A percentile compares a stretch with the other conserved stretches of the same genome.
These are phyloP conservation scores for Stichodactyla mertensii DNA, from an alignment of 64 coral and sea anemone genomes.

Conservation along the genomic window DNA sequence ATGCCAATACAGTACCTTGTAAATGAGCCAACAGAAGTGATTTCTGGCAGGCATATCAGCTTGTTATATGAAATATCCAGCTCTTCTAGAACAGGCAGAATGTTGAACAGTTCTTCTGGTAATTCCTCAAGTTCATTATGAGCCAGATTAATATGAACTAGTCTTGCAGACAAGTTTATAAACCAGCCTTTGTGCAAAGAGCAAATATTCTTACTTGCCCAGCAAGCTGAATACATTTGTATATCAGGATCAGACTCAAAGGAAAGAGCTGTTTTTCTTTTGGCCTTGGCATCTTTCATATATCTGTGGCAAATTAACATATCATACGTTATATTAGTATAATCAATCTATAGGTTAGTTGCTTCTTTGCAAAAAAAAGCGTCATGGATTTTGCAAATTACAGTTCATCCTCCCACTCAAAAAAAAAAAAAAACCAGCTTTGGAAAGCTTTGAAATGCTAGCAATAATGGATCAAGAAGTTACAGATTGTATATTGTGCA, in stretches of 20 bases:
- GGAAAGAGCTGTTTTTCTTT: conserved; percentile 45
- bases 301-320: conserved; percentile 24
- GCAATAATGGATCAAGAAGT: too few relatives aligned
- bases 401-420: too few relatives aligned
- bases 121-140: conserved; percentile 63
- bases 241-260: conserved; percentile 73
- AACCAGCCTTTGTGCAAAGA: conserved; percentile 91
- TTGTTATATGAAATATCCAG: conserved; percentile 83
- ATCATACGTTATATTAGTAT: too few relatives aligned
- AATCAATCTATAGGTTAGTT: too few relatives aligned
- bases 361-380: too few relatives aligned
- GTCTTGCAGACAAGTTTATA: conserved; percentile 54
- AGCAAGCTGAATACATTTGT: conserved; percentile 66
- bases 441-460: too few relatives aligned
- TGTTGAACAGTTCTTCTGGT: conserved; percentile 85
- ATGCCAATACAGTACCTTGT: conserved; percentile 34
- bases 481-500: too few relatives aligned
- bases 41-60: conserved; percentile 73
- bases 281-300: conserved; percentile 59
- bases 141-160: conserved; percentile 77
- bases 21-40: conserved; percentile 16
- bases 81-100: conserved; percentile 64
- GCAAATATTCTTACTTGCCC: conserved; percentile 61
- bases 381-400: too few relatives aligned
- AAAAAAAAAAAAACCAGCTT: too few relatives aligned